Conservation (phyloP, 2,797 vertebrate species). For the Bradypus variegatus region DNA sequence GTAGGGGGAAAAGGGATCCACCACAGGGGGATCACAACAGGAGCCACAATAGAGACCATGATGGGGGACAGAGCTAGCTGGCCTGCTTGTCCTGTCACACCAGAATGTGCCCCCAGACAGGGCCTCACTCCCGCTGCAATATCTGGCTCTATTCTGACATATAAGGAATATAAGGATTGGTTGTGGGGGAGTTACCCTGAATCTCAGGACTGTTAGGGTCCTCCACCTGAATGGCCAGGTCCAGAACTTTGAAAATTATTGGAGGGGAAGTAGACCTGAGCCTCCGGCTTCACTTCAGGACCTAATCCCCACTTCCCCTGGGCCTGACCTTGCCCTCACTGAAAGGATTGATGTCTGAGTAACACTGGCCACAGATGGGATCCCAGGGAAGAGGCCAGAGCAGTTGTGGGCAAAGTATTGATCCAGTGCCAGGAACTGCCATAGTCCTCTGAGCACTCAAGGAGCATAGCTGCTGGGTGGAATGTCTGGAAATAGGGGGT, state of each 20-base stretch:
- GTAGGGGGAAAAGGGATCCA: not conserved
- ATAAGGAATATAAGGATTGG: not conserved
- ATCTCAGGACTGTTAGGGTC: constrained; percentile 85
- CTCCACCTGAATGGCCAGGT: constrained; percentile 83
- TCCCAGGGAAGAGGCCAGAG: constrained; percentile 81
- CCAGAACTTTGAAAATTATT: constrained; percentile 93
- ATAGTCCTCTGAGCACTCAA: constrained; percentile 82
- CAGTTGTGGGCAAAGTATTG: constrained; percentile 88
- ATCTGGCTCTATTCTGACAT: not conserved
- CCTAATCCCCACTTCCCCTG: not conserved
- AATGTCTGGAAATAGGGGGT: constrained; percentile 77
- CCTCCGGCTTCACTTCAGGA: not conserved
- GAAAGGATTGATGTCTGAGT: constrained; percentile 87
- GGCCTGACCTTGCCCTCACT: constrained; percentile 82
- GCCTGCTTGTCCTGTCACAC: not conserved
- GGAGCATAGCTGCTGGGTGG: constrained; percentile 84
- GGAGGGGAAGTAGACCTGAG: constrained; percentile 48
- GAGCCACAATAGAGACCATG: not conserved
- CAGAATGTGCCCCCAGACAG: no score
- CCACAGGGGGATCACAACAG: not conserved
- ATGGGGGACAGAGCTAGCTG: not conserved
- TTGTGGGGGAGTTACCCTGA: not conserved
- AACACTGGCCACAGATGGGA: constrained; percentile 85
- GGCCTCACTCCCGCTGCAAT: not conserved
- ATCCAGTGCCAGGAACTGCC: constrained; percentile 83